These are phyloP conservation scores for Oryzias celebensis DNA, from an alignment of 2,113 vertebrate species.

Conservation along the genomic window DNA sequence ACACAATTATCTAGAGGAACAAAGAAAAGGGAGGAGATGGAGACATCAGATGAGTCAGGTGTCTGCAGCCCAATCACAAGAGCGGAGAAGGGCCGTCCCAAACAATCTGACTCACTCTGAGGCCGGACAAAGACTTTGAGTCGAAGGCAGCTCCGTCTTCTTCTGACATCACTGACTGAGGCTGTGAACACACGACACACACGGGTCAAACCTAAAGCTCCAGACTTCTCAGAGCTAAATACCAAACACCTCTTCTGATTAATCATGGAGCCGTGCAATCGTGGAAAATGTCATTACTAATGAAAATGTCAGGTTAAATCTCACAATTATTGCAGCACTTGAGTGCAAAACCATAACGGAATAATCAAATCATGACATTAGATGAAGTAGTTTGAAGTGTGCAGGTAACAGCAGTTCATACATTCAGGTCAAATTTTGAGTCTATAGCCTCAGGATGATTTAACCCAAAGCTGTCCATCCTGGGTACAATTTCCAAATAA, in stretches of 20 bases:
- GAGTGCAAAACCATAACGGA: not conserved
- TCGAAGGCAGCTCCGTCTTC: slow-evolving; percentile 90
- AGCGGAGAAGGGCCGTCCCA: slow-evolving; percentile 13
- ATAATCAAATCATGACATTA: not conserved
- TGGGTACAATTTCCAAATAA: too few species aligned
- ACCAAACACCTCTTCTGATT: slow-evolving; percentile 9
- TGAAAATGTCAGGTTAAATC: slow-evolving; percentile 30
- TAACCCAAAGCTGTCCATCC: too few species aligned
- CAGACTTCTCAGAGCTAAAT: not conserved
- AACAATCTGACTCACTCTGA: slow-evolving; percentile 86
- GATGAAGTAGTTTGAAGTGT: not conserved
- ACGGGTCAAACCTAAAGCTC: slow-evolving; percentile 6
- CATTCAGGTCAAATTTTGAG: too few species aligned
- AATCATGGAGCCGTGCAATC: not conserved
- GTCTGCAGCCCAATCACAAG: slow-evolving; percentile 27
- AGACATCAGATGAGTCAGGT: slow-evolving; percentile 71
- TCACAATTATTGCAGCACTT: slow-evolving; percentile 11
- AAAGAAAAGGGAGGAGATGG: slow-evolving; percentile 55
- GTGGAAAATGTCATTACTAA: slow-evolving; percentile 15
- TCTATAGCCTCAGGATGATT: too few species aligned
- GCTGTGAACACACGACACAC: slow-evolving; percentile 74
- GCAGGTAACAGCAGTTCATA: not conserved
- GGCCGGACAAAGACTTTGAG: slow-evolving; percentile 97
- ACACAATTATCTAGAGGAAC: slow-evolving; percentile 95
- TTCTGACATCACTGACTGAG: slow-evolving; percentile 88